Base-by-base conservation (phyloP, 2,797 vertebrate genomes). In the Sphenodon punctatus region DNA sequence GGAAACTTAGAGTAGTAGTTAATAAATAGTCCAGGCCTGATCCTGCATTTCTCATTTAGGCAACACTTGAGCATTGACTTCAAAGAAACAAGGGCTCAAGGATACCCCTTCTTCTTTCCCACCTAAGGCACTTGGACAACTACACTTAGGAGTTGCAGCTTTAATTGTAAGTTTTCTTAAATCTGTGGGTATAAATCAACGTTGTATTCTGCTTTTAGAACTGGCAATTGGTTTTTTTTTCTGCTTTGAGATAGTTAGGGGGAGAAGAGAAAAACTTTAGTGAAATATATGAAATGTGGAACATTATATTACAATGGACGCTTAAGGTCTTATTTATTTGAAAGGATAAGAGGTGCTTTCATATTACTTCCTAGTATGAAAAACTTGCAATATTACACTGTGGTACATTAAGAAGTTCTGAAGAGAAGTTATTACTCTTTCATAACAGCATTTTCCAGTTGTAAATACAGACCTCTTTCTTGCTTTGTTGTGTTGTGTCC, bases 371-470 rank as follows among this genome's bases (percentile, higher is more conserved):
- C 2, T 12, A 0, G 1, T 68, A 34, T 66, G 48, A 43, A 71
- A 27, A 39, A n/a, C n/a, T n/a, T 76, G 45, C 48, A 82, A 46
- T 53, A 39, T 16, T 81, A 77, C 63, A 45, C 81, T 41, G 51
- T 12, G 14, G 63, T 56, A 34, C 0, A 0, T 79, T 48, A n/a
- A n/a, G n/a, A 79, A 81, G 15, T 43, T 69, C n/a, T 45, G 39
- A 78, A 78, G 45, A 59, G 63, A 89, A 89, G 60, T 68, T 86
- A 56, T 2, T 32, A 13, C 59, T 38, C 38, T 56, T 48, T 69
- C n/a, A n/a, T n/a, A n/a, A n/a, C 76, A 27, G 63, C 82, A 75
- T 45, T 65, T 86, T 81, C 60, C 68, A 76, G 64, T 71, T 68
- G 12, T 32, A 66, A 80, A 67, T 5, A 3, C 15, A 38, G 19